These are phyloP conservation scores for Columba janthina DNA, from an alignment of 2,113 vertebrate genomes.

Conservation along the genomic window DNA sequence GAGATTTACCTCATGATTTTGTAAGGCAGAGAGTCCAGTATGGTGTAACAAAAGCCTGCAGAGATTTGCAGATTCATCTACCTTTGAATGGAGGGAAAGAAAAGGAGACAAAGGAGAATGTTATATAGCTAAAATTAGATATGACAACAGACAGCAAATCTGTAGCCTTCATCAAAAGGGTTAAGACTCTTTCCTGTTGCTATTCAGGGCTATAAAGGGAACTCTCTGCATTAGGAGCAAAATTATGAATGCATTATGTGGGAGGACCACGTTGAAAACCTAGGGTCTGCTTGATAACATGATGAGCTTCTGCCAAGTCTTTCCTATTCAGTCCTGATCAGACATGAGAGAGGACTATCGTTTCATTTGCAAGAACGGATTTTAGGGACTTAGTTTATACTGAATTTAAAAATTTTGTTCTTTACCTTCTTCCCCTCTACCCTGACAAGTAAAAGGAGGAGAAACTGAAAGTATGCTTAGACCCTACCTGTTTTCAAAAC, in stretches of 20 bases:
- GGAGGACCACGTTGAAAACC: neutral
- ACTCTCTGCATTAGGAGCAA: neutral
- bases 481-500: neutral
- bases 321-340: neutral
- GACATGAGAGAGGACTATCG: neutral
- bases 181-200: neutral
- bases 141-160: neutral
- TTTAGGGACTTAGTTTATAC: neutral
- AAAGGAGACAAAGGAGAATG: neutral
- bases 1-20: neutral
- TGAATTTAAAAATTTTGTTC: neutral
- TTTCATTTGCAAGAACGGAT: neutral
- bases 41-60: neutral
- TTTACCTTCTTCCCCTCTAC: neutral
- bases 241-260: neutral
- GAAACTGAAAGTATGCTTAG: neutral
- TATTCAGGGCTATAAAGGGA: neutral
- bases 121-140: neutral
- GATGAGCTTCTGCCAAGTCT: neutral
- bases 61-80: neutral
- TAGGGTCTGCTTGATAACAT: neutral
- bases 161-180: neutral
- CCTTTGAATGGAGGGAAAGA: neutral
- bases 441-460: neutral
- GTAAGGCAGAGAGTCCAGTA: neutral